Percentiles rank a stretch among this genome's conserved stretches.
Evolutionary conservation across 2,113 vertebrate species (phyloP).

Genomic region (Festucalex cinctus): DNA sequence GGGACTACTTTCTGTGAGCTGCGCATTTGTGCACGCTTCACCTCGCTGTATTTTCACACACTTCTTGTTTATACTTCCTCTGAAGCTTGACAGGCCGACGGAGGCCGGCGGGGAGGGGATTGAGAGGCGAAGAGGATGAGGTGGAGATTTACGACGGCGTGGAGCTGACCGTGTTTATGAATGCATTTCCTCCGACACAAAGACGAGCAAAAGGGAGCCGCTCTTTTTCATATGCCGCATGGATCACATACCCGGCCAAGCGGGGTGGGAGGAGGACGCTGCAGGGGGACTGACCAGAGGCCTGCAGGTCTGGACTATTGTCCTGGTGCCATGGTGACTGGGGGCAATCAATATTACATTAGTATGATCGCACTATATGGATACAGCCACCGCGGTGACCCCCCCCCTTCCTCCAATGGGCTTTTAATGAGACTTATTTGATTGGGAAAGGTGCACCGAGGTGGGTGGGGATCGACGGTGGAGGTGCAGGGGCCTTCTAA

Average conservation of each 20-base stretch:
- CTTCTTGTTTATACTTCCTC: slow-evolving; percentile 59
- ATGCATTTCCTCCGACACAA: slow-evolving; percentile 53
- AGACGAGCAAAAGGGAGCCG: slow-evolving; percentile 11
- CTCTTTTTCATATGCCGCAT: slow-evolving; percentile 26
- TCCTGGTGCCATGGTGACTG: slow-evolving; percentile 58
- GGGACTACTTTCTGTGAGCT: slow-evolving; percentile 62
- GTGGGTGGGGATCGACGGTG: slow-evolving; percentile 63
- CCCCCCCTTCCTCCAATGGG: slow-evolving; percentile 4
- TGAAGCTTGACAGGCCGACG: slow-evolving; percentile 57
- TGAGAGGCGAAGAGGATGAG: slow-evolving; percentile 16
- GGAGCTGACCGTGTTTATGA: slow-evolving; percentile 51
- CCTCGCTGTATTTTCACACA: slow-evolving; percentile 57
- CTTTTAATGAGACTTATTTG: slow-evolving; percentile 64
- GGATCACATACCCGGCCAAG: slow-evolving; percentile 21
- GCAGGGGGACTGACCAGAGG: slow-evolving; percentile 42
- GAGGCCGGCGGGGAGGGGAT: slow-evolving; percentile 1
- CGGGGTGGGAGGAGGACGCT: slow-evolving; percentile 19
- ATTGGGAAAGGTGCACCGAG: slow-evolving; percentile 60
- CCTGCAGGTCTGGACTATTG: slow-evolving; percentile 35
- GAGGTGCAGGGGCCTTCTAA: slow-evolving; percentile 63
- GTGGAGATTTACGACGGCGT: slow-evolving; percentile 50
- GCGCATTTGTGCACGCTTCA: slow-evolving; percentile 66
- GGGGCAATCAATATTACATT: slow-evolving; percentile 62
- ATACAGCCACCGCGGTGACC: slow-evolving; percentile 27
- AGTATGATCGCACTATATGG: slow-evolving; percentile 46